Evolutionary conservation across 2,797 vertebrate genomes (phyloP), one percentile per base, ranked within the genome.

Genomic region (Heterohyrax brucei): DNA sequence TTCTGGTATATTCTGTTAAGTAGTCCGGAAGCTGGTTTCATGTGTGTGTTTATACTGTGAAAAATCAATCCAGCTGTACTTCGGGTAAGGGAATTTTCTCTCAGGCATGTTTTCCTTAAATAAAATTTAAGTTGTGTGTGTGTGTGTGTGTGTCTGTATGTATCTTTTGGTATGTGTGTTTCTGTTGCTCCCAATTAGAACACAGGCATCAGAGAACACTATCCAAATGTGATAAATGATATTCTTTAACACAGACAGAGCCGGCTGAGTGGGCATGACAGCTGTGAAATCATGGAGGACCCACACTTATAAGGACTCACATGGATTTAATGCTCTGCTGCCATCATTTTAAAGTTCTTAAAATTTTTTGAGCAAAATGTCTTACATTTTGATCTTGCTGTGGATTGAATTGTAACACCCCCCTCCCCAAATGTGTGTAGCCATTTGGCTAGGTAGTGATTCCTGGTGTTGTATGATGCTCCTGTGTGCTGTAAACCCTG

Each of bases 11-110:
- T 53, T 89, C 89, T 94, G 18, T 78, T 92, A 66, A 84, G 59
- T 77, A 66, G 64, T 39, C 22, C 14, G 30, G 28, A 87, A 10
- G 22, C 22, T 79, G 9, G 53, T 53, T 66, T 68, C 39, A 50
- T 53, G 19, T 14, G 22, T n/a, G 7, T 50, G n/a, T 33, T 66
- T 80, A 79, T 81, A 77, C 48, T 93, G 87, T 78, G 48, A 82
- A 89, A 89, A 95, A 95, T 64, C 16, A 1, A n/a, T 85, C n/a
- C 79, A 86, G 26, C 22, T 95, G 21, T 50, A 61, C 66, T 92
- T 87, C 13, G 59, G 21, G 13, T 39, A 87, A 86, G 24, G 53
- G 64, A 44, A 73, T 64, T 85, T 87, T 92, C 21, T 87, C 70
- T 59, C 81, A 66, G 3, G 72, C 6, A 18, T 53, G n/a, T 77